Evolutionary conservation across 2,888 invertebrate genomes (phyloP), one percentile per base, ranked within the genome.

Genomic region (Hirtodrosophila histrioides): DNA sequence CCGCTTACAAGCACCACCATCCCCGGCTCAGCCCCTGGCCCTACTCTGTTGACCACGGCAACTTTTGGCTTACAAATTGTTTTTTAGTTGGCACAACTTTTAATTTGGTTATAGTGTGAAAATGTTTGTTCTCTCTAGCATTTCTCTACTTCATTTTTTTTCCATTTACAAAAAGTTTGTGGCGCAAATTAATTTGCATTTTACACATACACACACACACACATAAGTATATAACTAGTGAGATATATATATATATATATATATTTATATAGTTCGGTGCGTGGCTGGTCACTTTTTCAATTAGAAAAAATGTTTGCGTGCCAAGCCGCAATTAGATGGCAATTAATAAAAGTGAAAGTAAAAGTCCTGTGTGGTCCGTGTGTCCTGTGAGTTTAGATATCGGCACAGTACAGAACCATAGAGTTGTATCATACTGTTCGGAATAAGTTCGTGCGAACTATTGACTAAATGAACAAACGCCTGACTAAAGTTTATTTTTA

Each of bases 101-200:
- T 82, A 86, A 82, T 82, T 82, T 86, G 78, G 82, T 82, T 82
- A 86, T 75, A 78, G 82, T 86, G 83, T 82, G 80, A 85, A 85
- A 82, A 80, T 85, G 75, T 82, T 84, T 78, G 68, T 67, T 77
- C 63, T 12, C 61, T 51, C 44, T 45, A 36, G 27, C 46, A 36
- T 43, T 24, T 37, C 43, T 43, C 40, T 51, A 33, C 8, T 49
- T 37, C 44, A 51, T 54, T 55, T 57, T 56, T 40, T 48, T 43
- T 69, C 56, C 58, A 55, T 79, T 77, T 66, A 69, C 49, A 49
- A 64, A 78, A 69, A 84, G 78, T 80, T 84, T 81, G 78, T 66
- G 68, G 74, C 40, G 69, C 64, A 81, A 80, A 81, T 81, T 81
- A 81, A 81, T 81, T 84, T 81, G 82, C 85, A 81, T 84, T 78